Conservation (phyloP, 2,888 invertebrate genomes). For the Nyleta sp. region DNA sequence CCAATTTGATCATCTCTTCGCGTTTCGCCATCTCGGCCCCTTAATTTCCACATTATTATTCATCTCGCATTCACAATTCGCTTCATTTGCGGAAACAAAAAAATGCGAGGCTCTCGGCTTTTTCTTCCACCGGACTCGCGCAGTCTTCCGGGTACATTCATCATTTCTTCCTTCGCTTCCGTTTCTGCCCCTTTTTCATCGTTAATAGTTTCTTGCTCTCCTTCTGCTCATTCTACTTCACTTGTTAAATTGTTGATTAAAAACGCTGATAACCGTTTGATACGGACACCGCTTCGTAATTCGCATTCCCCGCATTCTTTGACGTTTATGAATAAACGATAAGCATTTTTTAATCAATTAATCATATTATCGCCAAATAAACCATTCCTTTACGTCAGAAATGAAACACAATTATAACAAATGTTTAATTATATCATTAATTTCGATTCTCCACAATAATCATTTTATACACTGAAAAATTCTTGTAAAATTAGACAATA, state of each 20-base stretch:
- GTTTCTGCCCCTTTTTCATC: slow-evolving; percentile 51
- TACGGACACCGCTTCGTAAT: slow-evolving; percentile 46
- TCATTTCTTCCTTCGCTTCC: slow-evolving; percentile 60
- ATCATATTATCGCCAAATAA: too few relatives aligned
- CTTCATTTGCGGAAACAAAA: slow-evolving; percentile 44
- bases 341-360: too few relatives aligned
- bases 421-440: too few relatives aligned
- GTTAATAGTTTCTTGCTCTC: slow-evolving; percentile 51
- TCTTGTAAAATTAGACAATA: too few relatives aligned
- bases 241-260: slow-evolving; percentile 59
- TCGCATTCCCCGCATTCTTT: slow-evolving; percentile 33
- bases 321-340: slow-evolving; percentile 11
- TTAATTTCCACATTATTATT: slow-evolving; percentile 36
- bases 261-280: slow-evolving; percentile 45
- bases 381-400: too few relatives aligned
- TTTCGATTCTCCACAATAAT: too few relatives aligned
- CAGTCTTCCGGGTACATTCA: slow-evolving; percentile 59
- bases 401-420: too few relatives aligned
- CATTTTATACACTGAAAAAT: too few relatives aligned
- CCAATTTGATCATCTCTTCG: slow-evolving; percentile 9
- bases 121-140: slow-evolving; percentile 40
- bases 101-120: slow-evolving; percentile 32
- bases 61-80: slow-evolving; percentile 41
- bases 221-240: slow-evolving; percentile 45
- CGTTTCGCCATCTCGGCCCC: not conserved